Percentiles rank a stretch among this genome's conserved stretches.
Conservation (phyloP, 1,140 invertebrate species). For the Solen grandis region DNA sequence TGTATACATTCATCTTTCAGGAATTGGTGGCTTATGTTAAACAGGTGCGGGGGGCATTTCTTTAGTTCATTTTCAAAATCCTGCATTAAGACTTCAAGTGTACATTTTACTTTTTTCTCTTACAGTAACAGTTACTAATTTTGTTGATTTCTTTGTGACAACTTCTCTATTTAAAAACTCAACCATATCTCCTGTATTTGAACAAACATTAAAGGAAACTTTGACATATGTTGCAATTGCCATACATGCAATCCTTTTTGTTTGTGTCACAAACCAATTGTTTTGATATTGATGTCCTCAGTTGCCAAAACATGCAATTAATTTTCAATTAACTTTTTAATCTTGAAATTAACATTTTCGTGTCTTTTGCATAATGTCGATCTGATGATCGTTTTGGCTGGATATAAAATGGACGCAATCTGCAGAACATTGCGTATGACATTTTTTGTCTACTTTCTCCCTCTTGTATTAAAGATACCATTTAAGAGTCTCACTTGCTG, state of each 20-base stretch:
- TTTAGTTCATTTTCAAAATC: slow-evolving; percentile 15
- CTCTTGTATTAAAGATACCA: not conserved
- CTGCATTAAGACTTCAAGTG: not conserved
- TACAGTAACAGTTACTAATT: not conserved
- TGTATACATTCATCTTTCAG: no score
- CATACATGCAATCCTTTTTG: not conserved
- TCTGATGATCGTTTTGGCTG: not conserved
- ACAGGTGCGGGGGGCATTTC: not conserved
- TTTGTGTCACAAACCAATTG: not conserved
- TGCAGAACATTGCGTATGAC: slow-evolving; percentile 15
- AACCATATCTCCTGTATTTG: not conserved
- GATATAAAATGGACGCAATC: not conserved
- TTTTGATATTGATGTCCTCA: not conserved
- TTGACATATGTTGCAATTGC: not conserved
- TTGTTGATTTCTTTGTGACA: not conserved
- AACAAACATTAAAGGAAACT: not conserved
- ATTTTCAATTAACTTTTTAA: not conserved
- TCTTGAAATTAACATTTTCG: slow-evolving; percentile 12
- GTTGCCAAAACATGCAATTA: not conserved
- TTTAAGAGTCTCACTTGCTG: not conserved
- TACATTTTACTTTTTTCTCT: not conserved
- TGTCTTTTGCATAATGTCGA: slow-evolving; percentile 8
- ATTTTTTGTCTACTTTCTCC: not conserved
- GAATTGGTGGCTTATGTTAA: no score
- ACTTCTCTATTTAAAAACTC: not conserved